Base-by-base conservation (phyloP, 64 coral and sea anemone genomes). In the Acropora yongei region DNA sequence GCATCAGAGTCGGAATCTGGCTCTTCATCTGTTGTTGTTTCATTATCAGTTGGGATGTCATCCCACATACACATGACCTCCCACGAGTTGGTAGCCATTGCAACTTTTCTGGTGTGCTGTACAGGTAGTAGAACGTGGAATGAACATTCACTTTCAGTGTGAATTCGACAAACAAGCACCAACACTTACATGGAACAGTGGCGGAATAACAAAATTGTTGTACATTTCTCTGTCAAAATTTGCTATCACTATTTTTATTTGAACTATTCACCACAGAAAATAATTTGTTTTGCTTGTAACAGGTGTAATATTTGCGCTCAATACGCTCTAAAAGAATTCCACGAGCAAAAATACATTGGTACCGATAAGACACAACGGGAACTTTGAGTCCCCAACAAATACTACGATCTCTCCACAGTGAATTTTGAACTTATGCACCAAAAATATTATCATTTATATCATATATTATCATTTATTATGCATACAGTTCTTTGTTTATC, bases 1-100 rank as follows among this genome's bases (percentile, higher is more conserved):
- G 51, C 51, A 55, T 55, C 51, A 55, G 51, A 55, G 51, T 55
- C 51, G 9, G 51, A 55, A 78, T 78, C 76, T 45, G 76, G 47
- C 76, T 78, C 76, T 78, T 78, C 76, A 78, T 78, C 76, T 45
- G 75, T 78, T 45, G 75, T 78, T 78, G 75, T 45, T 41, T 78
- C 75, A 11, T 78, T 45, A 78, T 41, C 75, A 78, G 41, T 78
- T 78, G 75, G 75, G 75, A 78, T 78, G 47, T 78, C 39, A 78
- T 78, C 75, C 47, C 41, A 47, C 75, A 78, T 78, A 42, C 41
- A 47, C 41, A 78, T 78, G 47, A 55, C 3, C 76, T 47, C 47
- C 41, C 40, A 51, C n/a, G 48, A 51, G 9, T 8, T 55, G 57
- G 49, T 47, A 55, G 51, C 79, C 79, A 82, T 82, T 63, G 57